phyloP scores from a whole-genome alignment of 2,113 vertebrate genomes.

The Cephalopholis sonnerati region DNA sequence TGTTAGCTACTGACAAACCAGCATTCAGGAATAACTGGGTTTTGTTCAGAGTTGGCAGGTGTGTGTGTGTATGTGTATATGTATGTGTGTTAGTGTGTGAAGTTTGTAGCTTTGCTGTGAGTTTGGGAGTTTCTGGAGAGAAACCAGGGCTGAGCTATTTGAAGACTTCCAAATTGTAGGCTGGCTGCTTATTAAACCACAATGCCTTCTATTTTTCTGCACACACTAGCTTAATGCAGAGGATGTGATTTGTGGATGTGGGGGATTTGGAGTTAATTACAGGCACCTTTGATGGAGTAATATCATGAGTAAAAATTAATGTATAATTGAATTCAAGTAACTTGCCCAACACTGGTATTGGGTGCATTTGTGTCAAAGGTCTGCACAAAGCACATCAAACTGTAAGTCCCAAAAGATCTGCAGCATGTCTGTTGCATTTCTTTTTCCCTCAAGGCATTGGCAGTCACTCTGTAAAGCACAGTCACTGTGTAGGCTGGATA shows the following conservation, averaged over 20 bases:
- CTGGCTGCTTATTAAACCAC: neutral
- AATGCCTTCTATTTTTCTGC: neutral
- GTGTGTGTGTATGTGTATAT: neutral
- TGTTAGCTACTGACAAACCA: neutral
- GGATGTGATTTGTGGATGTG: neutral
- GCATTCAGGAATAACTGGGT: neutral
- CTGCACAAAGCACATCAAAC: neutral
- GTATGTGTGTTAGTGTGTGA: neutral
- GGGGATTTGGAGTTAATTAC: neutral
- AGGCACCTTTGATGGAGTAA: neutral
- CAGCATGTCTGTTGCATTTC: neutral
- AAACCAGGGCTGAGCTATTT: neutral
- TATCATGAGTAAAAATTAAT: neutral
- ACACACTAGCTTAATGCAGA: neutral
- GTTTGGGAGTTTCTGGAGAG: neutral
- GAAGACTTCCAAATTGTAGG: neutral
- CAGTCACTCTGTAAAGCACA: neutral
- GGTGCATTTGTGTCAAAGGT: neutral
- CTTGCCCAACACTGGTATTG: neutral
- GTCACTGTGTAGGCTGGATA: neutral
- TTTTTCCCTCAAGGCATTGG: neutral
- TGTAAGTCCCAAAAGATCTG: neutral
- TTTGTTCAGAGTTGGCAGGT: neutral
- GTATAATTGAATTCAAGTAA: neutral
- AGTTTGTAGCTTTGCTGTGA: neutral